These are phyloP conservation scores for Trematomus bernacchii DNA, from an alignment of 2,797 vertebrate genomes.

Conservation along the genomic window DNA sequence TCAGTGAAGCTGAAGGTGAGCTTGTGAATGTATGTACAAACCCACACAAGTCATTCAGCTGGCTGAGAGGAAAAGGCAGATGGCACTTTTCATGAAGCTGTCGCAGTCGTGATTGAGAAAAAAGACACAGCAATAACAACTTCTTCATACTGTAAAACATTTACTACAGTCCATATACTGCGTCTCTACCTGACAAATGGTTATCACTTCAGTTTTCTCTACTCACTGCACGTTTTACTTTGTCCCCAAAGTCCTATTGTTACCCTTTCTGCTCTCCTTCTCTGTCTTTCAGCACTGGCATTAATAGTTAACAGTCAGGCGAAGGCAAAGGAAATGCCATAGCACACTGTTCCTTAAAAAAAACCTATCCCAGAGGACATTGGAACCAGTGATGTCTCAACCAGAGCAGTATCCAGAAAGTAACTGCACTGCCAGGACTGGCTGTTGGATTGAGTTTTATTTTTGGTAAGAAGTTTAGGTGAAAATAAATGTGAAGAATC, in stretches of 20 bases:
- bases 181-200: constrained; percentile 11
- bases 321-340: constrained; percentile 14
- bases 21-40: constrained; percentile 3
- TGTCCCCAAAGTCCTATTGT: neutral
- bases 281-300: neutral
- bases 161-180: neutral
- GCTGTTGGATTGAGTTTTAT: constrained; percentile 22
- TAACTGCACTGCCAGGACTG: constrained; percentile 6
- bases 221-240: neutral
- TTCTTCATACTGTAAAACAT: neutral
- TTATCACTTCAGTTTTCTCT: neutral
- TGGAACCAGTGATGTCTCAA: constrained; percentile 42
- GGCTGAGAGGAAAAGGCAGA: constrained; percentile 9
- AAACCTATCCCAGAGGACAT: constrained; percentile 19
- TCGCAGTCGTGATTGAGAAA: constrained; percentile 27
- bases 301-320: constrained; percentile 16
- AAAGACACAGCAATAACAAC: neutral
- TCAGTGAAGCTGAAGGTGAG: neutral
- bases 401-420: constrained; percentile 44
- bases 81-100: constrained; percentile 23
- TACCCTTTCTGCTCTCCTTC: neutral
- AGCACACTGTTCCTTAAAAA: constrained; percentile 24
- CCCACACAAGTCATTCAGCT: neutral
- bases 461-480: constrained; percentile 5
- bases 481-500: neutral